Evolutionary conservation across 2,113 vertebrate genomes (phyloP), one percentile per base, ranked within the genome.

Genomic region (Nyctereutes procyonoides): DNA sequence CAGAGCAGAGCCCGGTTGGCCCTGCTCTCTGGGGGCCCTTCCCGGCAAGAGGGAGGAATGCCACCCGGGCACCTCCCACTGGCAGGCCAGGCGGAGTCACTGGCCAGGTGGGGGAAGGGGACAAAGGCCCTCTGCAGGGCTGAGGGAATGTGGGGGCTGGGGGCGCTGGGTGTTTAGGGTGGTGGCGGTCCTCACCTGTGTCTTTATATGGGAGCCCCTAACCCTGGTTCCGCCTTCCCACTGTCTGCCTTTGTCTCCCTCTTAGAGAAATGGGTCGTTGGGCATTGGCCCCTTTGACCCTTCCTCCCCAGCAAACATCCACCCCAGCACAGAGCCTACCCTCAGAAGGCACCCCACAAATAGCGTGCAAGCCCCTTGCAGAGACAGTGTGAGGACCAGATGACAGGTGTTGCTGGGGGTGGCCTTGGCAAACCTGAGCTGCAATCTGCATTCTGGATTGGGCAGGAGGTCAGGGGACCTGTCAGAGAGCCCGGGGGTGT

Each of bases 111-210:
- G 15, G 48, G 48, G 48, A 3, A 28, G 35, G 71, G 67, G 73
- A 5, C n/a, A 0, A 8, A 71, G 67, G 67, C 67, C 38, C 28
- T 51, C 30, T 56, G 17, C 58, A 9, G 7, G 26, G 55, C 19
- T 5, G 58, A 53, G 19, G 60, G 28, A 6, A 20, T 28, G 3
- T 11, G 62, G 38, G 20, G 30, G 56, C 6, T 20, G 5, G 71
- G 1, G 4, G 38, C 20, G 13, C 43, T 43, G 43, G 43, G 43
- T 43, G 43, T 43, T 43, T 43, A 43, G 28, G 56, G 6, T 20
- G 5, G 71, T 1, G 4, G 38, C 20, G 17, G 8, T 15, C 13
- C 1, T 30, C 19, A 0, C 0, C 1, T 24, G 15, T 7, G 7
- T 3, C 0, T 28, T 6, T 55, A n/a, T 19, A 69, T 22, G 12